Conservation (phyloP, 1,140 invertebrate species). For the Rhagoletis zephyria region DNA sequence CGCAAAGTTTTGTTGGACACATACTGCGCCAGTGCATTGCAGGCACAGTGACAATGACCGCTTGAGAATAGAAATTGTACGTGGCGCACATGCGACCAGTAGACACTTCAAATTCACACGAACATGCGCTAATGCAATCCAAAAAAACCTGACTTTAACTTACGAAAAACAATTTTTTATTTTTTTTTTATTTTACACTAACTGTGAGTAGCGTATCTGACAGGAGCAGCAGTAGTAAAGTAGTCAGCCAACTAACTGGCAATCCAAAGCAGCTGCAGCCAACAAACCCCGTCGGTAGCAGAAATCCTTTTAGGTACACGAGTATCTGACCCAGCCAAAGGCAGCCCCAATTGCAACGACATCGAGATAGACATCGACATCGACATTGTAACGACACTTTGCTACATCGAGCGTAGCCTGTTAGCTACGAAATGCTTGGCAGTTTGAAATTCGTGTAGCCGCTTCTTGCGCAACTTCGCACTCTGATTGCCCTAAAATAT, state of each 20-base stretch:
- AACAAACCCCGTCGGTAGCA: not conserved
- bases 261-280: not conserved
- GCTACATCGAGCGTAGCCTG: conserved; percentile 19
- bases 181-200: not conserved
- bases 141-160: not conserved
- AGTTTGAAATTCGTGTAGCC: not conserved
- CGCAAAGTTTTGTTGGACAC: conserved; percentile 10
- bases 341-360: not conserved
- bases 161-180: not conserved
- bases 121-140: not conserved
- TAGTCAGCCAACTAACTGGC: not conserved
- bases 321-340: conserved; percentile 25
- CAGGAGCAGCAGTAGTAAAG: not conserved
- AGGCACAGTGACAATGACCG: not conserved
- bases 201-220: not conserved
- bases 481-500: not conserved
- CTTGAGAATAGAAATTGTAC: not conserved
- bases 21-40: not conserved
- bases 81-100: not conserved
- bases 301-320: not conserved
- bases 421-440: not conserved
- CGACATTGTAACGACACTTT: conserved; percentile 12
- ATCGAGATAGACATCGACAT: not conserved
- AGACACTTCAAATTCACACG: not conserved
- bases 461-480: not conserved